These are phyloP conservation scores for Agrenia bidenticulata DNA, from an alignment of 2,888 invertebrate species.

Conservation along the genomic window DNA sequence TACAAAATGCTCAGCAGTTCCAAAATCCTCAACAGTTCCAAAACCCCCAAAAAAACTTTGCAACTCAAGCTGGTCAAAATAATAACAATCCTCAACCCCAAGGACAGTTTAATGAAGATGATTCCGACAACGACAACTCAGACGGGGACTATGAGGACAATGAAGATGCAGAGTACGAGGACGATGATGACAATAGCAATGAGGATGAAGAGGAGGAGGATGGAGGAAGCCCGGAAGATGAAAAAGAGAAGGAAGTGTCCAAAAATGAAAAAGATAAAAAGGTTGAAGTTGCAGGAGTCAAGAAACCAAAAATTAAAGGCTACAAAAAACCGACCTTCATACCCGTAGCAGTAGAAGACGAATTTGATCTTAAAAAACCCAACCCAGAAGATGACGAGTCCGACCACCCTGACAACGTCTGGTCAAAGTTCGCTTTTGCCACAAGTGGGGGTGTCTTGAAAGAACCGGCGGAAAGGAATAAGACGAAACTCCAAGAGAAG, in stretches of 20 bases:
- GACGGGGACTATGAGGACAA: conserved; percentile 19
- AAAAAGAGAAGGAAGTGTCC: neutral
- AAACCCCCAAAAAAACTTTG: conserved; percentile 10
- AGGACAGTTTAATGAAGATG: conserved; percentile 25
- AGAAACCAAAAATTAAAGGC: conserved; percentile 12
- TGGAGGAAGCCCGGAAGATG: conserved; percentile 6
- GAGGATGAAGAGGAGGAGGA: conserved; percentile 15
- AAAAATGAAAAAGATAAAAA: conserved; percentile 10
- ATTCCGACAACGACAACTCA: conserved; percentile 21
- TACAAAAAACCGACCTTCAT: conserved; percentile 1
- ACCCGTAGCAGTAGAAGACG: conserved; percentile 2
- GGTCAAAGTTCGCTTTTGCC: conserved; percentile 31
- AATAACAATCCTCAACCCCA: conserved; percentile 29
- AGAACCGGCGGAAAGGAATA: conserved; percentile 7
- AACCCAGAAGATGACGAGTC: conserved; percentile 27
- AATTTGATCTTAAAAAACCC: conserved; percentile 1
- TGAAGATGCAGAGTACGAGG: conserved; percentile 17
- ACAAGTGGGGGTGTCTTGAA: conserved; percentile 25
- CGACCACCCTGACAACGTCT: conserved; percentile 21
- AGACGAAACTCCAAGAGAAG: conserved; percentile 5
- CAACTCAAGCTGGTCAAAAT: conserved; percentile 2
- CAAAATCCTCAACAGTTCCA: conserved; percentile 7
- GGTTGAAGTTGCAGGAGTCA: neutral
- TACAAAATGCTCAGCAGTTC: neutral
- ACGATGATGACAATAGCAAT: conserved; percentile 15